These are phyloP conservation scores for Diadophis punctatus DNA, from an alignment of 2,113 vertebrate species.

Conservation along the genomic window DNA sequence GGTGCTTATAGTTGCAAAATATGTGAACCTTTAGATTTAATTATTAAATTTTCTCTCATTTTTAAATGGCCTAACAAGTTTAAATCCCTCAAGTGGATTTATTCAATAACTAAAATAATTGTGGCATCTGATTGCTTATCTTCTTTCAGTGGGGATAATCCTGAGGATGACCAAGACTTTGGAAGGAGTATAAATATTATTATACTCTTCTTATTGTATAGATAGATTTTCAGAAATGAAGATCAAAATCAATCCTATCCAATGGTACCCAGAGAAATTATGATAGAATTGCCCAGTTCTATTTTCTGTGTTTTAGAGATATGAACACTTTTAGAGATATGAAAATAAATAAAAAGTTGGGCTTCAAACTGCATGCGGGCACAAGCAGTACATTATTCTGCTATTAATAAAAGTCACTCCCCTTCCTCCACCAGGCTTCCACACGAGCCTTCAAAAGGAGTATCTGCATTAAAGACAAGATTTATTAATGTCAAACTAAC, in stretches of 20 bases:
- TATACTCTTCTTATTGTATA: neutral
- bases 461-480: neutral
- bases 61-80: neutral
- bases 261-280: neutral
- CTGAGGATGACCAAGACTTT: neutral
- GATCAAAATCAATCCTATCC: neutral
- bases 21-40: neutral
- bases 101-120: neutral
- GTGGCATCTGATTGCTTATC: neutral
- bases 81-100: neutral
- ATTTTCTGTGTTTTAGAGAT: neutral
- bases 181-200: neutral
- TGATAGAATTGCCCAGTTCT: neutral
- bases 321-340: neutral
- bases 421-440: neutral
- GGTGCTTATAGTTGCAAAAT: neutral
- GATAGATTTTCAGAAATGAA: conserved; percentile 11
- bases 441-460: neutral
- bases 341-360: neutral
- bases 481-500: neutral
- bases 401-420: neutral
- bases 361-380: neutral
- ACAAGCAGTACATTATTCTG: neutral
- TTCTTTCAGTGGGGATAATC: neutral
- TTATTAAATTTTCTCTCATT: neutral